These are phyloP conservation scores for Papilio dardanus DNA, from an alignment of 1,140 invertebrate species.

Conservation along the genomic window DNA sequence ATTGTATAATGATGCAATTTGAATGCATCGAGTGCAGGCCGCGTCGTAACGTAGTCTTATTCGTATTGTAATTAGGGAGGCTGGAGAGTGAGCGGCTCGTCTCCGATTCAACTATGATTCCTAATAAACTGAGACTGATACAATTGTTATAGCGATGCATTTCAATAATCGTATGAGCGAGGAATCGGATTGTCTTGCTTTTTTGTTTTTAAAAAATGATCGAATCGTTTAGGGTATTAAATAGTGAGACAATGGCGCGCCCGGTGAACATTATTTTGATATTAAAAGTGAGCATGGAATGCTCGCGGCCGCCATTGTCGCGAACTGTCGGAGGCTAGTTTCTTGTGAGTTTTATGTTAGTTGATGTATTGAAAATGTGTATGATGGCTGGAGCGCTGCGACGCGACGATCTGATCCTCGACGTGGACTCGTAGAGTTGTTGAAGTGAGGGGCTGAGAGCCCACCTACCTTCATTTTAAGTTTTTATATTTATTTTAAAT, in stretches of 20 bases:
- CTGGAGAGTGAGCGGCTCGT: background rate
- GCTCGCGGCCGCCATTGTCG: slow-evolving; percentile 21
- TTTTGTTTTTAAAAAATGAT: background rate
- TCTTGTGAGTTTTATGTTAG: slow-evolving; percentile 50
- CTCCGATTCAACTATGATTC: background rate
- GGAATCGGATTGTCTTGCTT: slow-evolving; percentile 9
- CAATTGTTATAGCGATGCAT: background rate
- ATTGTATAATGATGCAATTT: background rate
- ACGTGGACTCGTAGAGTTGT: slow-evolving; percentile 65
- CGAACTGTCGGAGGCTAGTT: slow-evolving; percentile 40
- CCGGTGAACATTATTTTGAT: background rate
- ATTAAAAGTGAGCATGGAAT: slow-evolving; percentile 35
- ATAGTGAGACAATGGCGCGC: slow-evolving; percentile 4
- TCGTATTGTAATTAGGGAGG: background rate
- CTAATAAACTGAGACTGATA: slow-evolving; percentile 29
- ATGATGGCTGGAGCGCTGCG: slow-evolving; percentile 75
- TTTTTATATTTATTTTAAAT: slow-evolving; percentile 47
- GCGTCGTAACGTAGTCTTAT: background rate
- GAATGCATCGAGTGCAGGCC: background rate
- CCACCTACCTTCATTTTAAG: slow-evolving; percentile 51
- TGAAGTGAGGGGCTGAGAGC: slow-evolving; percentile 70
- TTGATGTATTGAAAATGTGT: slow-evolving; percentile 56
- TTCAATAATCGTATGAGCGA: background rate
- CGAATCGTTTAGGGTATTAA: slow-evolving; percentile 20
- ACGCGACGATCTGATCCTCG: slow-evolving; percentile 70